These are phyloP conservation scores for Odontamblyopus rebecca DNA, from an alignment of 2,797 vertebrate species.

Conservation along the genomic window DNA sequence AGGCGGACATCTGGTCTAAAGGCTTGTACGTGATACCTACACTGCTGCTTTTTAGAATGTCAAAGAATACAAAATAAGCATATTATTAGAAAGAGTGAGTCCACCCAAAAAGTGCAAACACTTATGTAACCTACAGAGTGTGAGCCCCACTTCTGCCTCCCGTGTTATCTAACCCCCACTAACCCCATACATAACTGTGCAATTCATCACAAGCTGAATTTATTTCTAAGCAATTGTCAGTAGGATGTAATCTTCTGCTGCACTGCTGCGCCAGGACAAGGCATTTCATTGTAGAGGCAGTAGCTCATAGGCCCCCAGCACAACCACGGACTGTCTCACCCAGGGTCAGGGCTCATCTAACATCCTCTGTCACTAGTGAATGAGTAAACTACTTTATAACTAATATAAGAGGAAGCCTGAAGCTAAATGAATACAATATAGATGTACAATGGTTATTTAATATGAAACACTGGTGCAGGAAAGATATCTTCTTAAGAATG, in stretches of 20 bases:
- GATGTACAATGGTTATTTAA: not conserved
- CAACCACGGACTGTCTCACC: slow-evolving; percentile 13
- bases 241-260: slow-evolving; percentile 31
- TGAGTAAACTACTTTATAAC: slow-evolving; percentile 37
- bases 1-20: slow-evolving; percentile 64
- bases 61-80: slow-evolving; percentile 43
- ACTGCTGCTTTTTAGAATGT: slow-evolving; percentile 63
- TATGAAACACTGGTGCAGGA: not conserved
- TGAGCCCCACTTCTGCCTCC: slow-evolving; percentile 7
- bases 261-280: slow-evolving; percentile 39
- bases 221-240: slow-evolving; percentile 33
- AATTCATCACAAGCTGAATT: slow-evolving; percentile 26
- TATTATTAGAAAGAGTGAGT: not conserved
- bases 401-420: slow-evolving; percentile 8
- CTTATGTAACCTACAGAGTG: slow-evolving; percentile 50
- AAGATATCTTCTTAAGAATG: not conserved
- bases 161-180: slow-evolving; percentile 41
- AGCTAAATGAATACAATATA: slow-evolving; percentile 1
- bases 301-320: slow-evolving; percentile 29
- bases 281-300: slow-evolving; percentile 33
- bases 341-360: slow-evolving; percentile 19
- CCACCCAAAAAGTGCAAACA: slow-evolving; percentile 9
- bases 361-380: slow-evolving; percentile 21
- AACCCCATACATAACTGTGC: slow-evolving; percentile 32
- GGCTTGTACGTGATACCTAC: slow-evolving; percentile 37